These are phyloP conservation scores for Resseliella maxima DNA, from an alignment of 2,888 invertebrate species.

Conservation along the genomic window DNA sequence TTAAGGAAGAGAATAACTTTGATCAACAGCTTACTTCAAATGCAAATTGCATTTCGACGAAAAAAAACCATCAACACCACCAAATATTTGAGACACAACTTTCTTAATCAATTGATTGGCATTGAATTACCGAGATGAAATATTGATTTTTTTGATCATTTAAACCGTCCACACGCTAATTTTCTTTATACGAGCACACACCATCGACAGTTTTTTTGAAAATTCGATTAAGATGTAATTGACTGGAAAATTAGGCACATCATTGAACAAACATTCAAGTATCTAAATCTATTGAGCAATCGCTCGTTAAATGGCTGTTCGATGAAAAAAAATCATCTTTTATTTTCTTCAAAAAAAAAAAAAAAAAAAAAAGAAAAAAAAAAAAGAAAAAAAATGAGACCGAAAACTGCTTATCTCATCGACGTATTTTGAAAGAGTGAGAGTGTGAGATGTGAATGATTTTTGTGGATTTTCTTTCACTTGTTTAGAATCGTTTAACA, in stretches of 20 bases:
- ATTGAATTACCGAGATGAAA: background rate
- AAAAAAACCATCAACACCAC: background rate
- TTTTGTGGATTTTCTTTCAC: background rate
- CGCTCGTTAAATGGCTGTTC: background rate
- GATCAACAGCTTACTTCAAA: too few species aligned
- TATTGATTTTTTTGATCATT: conserved; percentile 3
- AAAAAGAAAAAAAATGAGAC: background rate
- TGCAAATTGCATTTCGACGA: too few species aligned
- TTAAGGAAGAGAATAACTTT: too few species aligned
- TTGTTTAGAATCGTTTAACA: too few species aligned
- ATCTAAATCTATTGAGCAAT: conserved; percentile 28
- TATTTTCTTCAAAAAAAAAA: background rate
- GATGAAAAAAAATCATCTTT: too few species aligned
- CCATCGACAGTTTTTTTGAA: background rate
- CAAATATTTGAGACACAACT: too few species aligned
- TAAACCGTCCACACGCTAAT: background rate
- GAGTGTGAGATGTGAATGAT: background rate
- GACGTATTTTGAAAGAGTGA: background rate
- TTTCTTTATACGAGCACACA: too few species aligned
- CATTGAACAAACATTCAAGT: background rate
- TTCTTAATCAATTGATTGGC: background rate
- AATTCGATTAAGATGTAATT: conserved; percentile 11
- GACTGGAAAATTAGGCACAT: conserved; percentile 3
- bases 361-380: background rate
- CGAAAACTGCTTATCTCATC: background rate